phyloP scores from a whole-genome alignment of 2,113 vertebrate species.

The Picathartes gymnocephalus region DNA sequence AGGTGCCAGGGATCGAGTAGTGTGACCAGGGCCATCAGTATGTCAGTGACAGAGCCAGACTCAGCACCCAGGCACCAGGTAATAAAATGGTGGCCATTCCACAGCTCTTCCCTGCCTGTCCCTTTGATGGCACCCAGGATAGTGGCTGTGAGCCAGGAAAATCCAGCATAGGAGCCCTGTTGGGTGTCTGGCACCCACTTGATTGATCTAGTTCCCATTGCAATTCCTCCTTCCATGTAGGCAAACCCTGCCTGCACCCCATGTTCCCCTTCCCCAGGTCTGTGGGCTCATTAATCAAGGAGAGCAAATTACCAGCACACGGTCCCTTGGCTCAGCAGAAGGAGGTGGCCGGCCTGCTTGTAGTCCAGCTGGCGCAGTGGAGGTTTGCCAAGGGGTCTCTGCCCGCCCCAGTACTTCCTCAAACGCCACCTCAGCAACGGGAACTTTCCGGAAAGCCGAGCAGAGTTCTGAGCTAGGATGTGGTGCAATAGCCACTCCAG shows the following conservation, averaged over 20 bases:
- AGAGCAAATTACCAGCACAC: neutral
- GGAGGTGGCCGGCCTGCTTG: neutral
- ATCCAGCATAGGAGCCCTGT: neutral
- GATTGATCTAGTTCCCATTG: neutral
- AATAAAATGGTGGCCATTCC: neutral
- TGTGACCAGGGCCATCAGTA: neutral
- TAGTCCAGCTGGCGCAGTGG: neutral
- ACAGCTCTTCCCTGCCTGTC: neutral
- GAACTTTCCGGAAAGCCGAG: neutral
- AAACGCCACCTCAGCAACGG: neutral
- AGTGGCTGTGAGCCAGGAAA: neutral
- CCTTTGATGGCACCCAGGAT: neutral
- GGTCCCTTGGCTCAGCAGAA: neutral
- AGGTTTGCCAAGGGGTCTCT: neutral
- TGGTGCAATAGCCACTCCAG: neutral
- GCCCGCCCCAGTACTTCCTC: neutral
- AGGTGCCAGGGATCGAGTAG: fast-evolving
- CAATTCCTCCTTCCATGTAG: neutral
- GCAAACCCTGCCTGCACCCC: neutral
- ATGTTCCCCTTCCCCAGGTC: neutral
- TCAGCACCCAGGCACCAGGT: neutral
- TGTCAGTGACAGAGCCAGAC: neutral
- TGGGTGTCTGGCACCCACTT: neutral
- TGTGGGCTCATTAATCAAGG: neutral
- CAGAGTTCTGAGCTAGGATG: neutral